phyloP scores from a whole-genome alignment of 2,888 invertebrate species.

The Galerucella nymphaeae region DNA sequence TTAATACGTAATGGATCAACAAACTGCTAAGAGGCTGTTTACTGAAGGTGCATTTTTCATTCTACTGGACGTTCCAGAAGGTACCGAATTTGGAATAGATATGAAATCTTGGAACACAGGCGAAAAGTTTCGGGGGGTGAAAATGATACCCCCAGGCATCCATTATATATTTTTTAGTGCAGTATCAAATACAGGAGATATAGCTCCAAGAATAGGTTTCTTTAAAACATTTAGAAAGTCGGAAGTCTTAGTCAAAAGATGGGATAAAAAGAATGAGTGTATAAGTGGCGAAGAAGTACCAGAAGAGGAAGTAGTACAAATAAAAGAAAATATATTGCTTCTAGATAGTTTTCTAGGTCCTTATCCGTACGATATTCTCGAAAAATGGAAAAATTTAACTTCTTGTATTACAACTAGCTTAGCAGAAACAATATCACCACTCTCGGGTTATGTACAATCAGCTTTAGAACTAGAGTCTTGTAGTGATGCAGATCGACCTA shows the following conservation, averaged over 20 bases:
- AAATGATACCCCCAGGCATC: conserved; percentile 98
- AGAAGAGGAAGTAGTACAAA: conserved; percentile 73
- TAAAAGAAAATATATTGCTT: conserved; percentile 76
- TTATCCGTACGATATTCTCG: conserved; percentile 90
- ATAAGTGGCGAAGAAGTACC: conserved; percentile 73
- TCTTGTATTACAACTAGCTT: conserved; percentile 75
- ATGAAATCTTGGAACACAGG: conserved; percentile 90
- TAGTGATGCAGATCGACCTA: conserved; percentile 76
- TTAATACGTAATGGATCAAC: conserved; percentile 74
- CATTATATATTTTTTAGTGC: conserved; percentile 93
- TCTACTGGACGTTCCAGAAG: conserved; percentile 86
- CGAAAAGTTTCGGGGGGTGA: conserved; percentile 92
- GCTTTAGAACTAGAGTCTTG: conserved; percentile 83
- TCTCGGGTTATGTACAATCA: conserved; percentile 80
- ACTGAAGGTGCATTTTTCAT: conserved; percentile 86
- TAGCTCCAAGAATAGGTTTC: conserved; percentile 77
- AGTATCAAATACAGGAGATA: conserved; percentile 70
- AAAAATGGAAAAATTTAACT: conserved; percentile 85
- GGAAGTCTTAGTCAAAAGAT: conserved; percentile 88
- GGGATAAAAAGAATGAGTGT: conserved; percentile 85
- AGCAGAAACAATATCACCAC: conserved; percentile 74
- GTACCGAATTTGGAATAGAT: conserved; percentile 98
- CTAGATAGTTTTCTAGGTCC: conserved; percentile 86
- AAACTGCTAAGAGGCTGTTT: conserved; percentile 79
- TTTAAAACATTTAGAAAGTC: conserved; percentile 82